These are phyloP conservation scores for Spermophilus dauricus DNA, from an alignment of 2,113 vertebrate genomes.

Conservation along the genomic window DNA sequence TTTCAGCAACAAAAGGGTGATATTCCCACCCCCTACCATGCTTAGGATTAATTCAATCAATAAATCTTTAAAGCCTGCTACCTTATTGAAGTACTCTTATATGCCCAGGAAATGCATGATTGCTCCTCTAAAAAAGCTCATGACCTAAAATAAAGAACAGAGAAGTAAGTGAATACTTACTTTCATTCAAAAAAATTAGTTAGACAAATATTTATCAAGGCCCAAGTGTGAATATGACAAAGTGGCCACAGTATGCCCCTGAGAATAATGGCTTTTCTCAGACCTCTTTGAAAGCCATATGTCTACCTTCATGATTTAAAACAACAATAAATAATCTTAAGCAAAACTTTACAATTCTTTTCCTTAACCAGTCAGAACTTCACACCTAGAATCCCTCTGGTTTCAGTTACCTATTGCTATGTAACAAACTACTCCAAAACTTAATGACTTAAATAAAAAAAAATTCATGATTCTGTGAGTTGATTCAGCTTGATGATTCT, in stretches of 20 bases:
- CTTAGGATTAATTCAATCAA: neutral
- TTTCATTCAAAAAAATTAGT: slow-evolving; percentile 26
- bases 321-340: neutral
- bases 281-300: neutral
- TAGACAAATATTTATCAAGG: slow-evolving; percentile 7
- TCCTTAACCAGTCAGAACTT: neutral
- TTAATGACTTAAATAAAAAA: neutral
- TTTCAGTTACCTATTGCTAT: neutral
- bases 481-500: neutral
- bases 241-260: neutral
- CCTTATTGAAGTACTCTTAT: neutral
- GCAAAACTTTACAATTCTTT: neutral
- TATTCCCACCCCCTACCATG: neutral
- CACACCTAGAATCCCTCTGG: neutral
- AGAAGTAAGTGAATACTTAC: neutral
- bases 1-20: neutral
- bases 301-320: neutral
- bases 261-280: neutral
- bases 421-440: neutral
- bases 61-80: slow-evolving; percentile 19
- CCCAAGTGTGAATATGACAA: neutral
- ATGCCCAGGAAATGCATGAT: neutral
- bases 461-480: neutral
- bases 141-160: neutral
- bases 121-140: neutral